Percentiles rank a stretch among this genome's conserved stretches.
phyloP scores from a whole-genome alignment of 2,113 vertebrate genomes.

The Labeo rohita region DNA sequence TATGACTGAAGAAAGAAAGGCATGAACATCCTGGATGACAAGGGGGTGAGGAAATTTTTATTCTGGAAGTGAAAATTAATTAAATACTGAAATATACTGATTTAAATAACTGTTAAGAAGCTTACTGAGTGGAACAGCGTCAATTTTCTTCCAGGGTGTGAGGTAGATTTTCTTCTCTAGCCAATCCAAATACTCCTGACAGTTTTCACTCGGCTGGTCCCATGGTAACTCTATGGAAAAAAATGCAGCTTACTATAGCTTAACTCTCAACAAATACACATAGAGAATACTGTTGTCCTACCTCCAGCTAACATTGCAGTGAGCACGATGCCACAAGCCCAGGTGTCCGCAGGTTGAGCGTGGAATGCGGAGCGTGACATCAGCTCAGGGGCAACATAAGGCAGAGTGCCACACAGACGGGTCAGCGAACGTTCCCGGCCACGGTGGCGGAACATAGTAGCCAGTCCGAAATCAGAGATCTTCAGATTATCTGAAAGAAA shows the following conservation, averaged over 20 bases:
- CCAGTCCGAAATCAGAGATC: slow-evolving; percentile 94
- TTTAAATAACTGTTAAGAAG: background rate
- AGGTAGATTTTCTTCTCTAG: slow-evolving; percentile 91
- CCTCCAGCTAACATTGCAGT: slow-evolving; percentile 98
- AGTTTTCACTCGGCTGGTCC: slow-evolving; percentile 93
- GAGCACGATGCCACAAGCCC: slow-evolving; percentile 96
- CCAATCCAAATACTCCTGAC: slow-evolving; percentile 96
- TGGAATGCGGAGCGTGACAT: slow-evolving; percentile 83
- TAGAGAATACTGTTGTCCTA: slow-evolving; percentile 53
- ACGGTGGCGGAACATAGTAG: slow-evolving; percentile 91
- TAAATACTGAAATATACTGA: background rate
- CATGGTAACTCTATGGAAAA: slow-evolving; percentile 88
- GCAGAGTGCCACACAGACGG: slow-evolving; percentile 91
- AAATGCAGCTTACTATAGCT: background rate
- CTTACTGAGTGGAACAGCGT: slow-evolving; percentile 78
- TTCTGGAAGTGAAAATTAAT: background rate
- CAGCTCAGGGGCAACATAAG: slow-evolving; percentile 95
- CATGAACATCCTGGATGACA: too few relatives aligned
- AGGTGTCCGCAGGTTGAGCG: slow-evolving; percentile 91
- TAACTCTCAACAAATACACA: background rate
- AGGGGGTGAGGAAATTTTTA: too few relatives aligned
- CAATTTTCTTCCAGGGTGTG: slow-evolving; percentile 95
- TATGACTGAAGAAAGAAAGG: too few relatives aligned
- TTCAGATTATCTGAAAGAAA: slow-evolving; percentile 87
- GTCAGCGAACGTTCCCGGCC: slow-evolving; percentile 85